Evolutionary conservation across 2,888 invertebrate species (phyloP).

Genomic region (Pterobdella sp.): DNA sequence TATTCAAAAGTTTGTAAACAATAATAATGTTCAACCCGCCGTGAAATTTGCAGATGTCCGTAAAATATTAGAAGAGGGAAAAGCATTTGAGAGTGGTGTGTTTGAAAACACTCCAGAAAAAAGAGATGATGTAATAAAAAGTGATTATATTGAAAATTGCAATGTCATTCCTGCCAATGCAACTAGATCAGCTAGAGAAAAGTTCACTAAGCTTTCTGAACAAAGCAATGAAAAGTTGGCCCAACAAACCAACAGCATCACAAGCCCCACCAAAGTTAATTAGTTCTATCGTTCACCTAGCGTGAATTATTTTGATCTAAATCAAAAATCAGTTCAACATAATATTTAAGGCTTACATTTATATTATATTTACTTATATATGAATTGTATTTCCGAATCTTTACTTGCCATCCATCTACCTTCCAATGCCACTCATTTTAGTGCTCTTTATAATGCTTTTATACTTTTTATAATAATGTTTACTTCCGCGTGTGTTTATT

Average conservation of each 20-base stretch:
- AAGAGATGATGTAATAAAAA: neutral
- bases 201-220: neutral
- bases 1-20: neutral
- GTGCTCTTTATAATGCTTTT: no score
- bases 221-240: neutral
- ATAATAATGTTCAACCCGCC: neutral
- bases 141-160: neutral
- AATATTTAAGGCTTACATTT: no score
- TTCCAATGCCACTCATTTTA: no score
- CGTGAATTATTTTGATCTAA: no score
- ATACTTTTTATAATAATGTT: no score
- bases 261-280: neutral
- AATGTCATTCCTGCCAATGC: conserved; percentile 4
- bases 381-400: no score
- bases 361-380: no score
- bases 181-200: neutral
- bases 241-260: neutral
- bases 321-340: no score
- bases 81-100: neutral
- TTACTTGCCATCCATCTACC: no score
- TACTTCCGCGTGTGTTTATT: no score
- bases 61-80: neutral
- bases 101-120: neutral
- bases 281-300: no score
- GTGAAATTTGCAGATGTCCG: neutral